phyloP scores from a whole-genome alignment of 2,888 invertebrate genomes.

The Diaprepes abbreviatus region DNA sequence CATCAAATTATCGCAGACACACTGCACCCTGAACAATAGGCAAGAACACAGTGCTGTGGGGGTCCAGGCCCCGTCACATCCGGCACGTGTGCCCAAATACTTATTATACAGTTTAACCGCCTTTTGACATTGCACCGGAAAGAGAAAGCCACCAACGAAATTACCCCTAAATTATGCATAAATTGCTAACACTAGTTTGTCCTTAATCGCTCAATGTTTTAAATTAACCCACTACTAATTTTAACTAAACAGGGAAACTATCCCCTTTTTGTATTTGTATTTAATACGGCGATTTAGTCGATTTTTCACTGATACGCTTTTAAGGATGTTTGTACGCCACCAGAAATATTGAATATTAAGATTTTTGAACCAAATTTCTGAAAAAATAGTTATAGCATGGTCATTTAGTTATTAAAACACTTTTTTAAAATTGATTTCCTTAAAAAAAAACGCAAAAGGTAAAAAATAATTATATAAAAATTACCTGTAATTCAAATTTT shows the following conservation, averaged over 20 bases:
- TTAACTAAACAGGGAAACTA: conserved; percentile 19
- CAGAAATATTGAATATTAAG: no score
- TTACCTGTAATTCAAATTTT: no score
- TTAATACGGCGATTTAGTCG: no score
- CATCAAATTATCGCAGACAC: conserved; percentile 38
- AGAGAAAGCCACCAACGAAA: conserved; percentile 56
- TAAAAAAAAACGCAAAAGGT: no score
- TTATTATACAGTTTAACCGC: conserved; percentile 57
- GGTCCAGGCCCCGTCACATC: conserved; percentile 56
- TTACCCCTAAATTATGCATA: conserved; percentile 57
- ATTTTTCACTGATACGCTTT: no score
- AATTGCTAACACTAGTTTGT: conserved; percentile 38
- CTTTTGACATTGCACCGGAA: conserved; percentile 60
- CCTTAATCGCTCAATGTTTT: conserved; percentile 34
- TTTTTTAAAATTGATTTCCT: no score
- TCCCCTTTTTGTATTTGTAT: background rate
- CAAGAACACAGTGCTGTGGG: conserved; percentile 47
- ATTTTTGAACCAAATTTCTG: no score
- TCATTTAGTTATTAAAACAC: no score
- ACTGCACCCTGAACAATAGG: conserved; percentile 52
- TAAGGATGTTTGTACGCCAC: no score
- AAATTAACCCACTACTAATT: conserved; percentile 28
- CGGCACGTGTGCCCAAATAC: conserved; percentile 60
- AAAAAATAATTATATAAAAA: no score
- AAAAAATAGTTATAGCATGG: no score